Base-by-base conservation (phyloP, 2,888 invertebrate genomes). In the Xestia c-nigrum region DNA sequence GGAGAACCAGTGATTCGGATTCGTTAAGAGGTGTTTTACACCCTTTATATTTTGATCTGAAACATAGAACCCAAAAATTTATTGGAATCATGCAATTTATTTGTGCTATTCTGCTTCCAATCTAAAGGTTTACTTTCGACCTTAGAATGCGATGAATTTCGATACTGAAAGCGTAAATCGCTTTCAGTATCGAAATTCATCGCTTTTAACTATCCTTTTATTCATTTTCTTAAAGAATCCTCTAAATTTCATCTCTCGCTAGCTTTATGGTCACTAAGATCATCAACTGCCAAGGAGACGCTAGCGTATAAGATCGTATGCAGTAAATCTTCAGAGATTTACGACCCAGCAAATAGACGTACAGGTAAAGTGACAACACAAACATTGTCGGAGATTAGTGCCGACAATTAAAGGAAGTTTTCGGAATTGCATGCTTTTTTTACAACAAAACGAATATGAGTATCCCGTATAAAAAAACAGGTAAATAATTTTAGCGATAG, bases 331-430 rank as follows among this genome's bases (percentile, higher is more conserved):
- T 69, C 16, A 16, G 19, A 82, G 85, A 82, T 82, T 82, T 82
- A 82, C 85, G 82, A 81, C 31, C 82, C 16, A 63, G 63, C 64
- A 75, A 82, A 81, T 81, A 61, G 81, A 85, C n/a, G n/a, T n/a
- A n/a, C 85, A 75, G 82, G 82, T 82, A 61, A 75, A 82, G 61
- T 65, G 85, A 83, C 82, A 85, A 83, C 76, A 72, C 76, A 85
- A 76, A 83, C 68, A 66, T 76, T 68, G 47, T 72, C 31, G 71
- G 46, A 68, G 71, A 82, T 72, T 85, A 85, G 85, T 68, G 71
- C 59, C 59, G 57, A 61, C 71, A 55, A 81, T 85, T 75, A 81
- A 55, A 75, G 21, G 40, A 64, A 74, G 47, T 40, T 31, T 72
- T 31, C 10, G 46, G 3, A 73, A 80, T 65, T 65, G 43, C 52